Conservation (phyloP, 2,113 vertebrate species). For the Trogon melanurus region DNA sequence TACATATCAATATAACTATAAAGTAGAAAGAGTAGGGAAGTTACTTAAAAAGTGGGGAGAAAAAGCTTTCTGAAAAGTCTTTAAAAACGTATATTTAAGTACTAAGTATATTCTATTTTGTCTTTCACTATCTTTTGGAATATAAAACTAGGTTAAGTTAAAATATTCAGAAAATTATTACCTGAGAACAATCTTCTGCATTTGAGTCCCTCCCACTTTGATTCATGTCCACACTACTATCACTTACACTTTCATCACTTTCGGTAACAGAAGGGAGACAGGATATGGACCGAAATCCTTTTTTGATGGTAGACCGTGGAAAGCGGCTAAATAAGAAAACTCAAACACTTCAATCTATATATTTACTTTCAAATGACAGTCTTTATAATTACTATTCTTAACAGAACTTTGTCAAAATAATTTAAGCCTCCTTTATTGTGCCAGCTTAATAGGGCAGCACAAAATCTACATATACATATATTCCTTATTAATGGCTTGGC, state of each 20-base stretch:
- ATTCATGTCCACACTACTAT: constrained; percentile 17
- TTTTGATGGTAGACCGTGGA: constrained; percentile 56
- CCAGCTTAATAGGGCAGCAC: not conserved
- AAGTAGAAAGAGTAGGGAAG: not conserved
- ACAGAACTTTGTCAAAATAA: not conserved
- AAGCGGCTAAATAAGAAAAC: constrained; percentile 59
- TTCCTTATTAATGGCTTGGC: not conserved
- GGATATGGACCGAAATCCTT: not conserved
- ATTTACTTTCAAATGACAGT: not conserved
- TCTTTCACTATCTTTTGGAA: not conserved
- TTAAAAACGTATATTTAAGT: not conserved
- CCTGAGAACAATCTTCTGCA: constrained; percentile 66
- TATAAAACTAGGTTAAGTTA: not conserved
- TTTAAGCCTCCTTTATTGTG: not conserved
- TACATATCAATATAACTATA: not conserved
- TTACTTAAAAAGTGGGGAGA: not conserved
- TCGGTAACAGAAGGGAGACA: constrained; percentile 76
- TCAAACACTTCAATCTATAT: not conserved
- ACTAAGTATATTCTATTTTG: not conserved
- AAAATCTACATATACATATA: not conserved
- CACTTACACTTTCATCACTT: constrained; percentile 72
- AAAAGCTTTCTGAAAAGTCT: not conserved
- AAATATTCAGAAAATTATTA: constrained; percentile 52
- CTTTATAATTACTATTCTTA: not conserved
- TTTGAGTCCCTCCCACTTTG: not conserved